Base-by-base conservation (phyloP, 2,797 vertebrate genomes). In the Manis crassicaudata region DNA sequence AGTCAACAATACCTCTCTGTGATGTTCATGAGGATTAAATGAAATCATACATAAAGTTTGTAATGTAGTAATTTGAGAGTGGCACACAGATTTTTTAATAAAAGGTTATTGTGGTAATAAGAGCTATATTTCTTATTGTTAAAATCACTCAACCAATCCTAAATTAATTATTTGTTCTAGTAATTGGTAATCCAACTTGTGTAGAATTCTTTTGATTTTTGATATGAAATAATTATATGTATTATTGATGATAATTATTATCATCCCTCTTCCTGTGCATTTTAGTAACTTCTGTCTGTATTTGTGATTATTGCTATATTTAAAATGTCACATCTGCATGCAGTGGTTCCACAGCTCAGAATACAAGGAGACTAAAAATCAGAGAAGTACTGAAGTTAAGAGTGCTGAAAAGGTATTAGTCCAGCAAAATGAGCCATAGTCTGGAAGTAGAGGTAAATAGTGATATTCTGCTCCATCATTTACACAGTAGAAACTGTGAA, bases 141-240 rank as follows among this genome's bases (percentile, higher is more conserved):
- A 88, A 73, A 75, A 86, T 32, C 63, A 76, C 85, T 91, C 18
- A 50, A 70, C 25, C 77, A 65, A 23, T 86, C 58, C 50, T 89
- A 83, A 73, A 58, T 86, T 91, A 76, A 52, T 56, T 5, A 54
- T 82, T 83, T 73, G 25, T 82, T 86, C 50, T 93, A 90, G 50
- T 70, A 85, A 88, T 43, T 93, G 32, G 17, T 88, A 88, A 90
- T 70, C 52, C 21, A 84, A n/a, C 7, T 68, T 90, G 23, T 90
- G 4, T 94, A 63, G n/a, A 92, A 76, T 85, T 81, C 18, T 82
- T 94, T 23, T 65, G 37, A 80, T 85, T 95, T 95, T 56, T 90
- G 93, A 88, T 81, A 23, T 91, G 10, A 81, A 80, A 52, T 79
- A 63, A 68, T 43, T 37, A 50, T 58, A 27, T 46, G 43, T 84